Evolutionary conservation across 1,140 invertebrate genomes (phyloP).

Genomic region (Pollicipes pollicipes): DNA sequence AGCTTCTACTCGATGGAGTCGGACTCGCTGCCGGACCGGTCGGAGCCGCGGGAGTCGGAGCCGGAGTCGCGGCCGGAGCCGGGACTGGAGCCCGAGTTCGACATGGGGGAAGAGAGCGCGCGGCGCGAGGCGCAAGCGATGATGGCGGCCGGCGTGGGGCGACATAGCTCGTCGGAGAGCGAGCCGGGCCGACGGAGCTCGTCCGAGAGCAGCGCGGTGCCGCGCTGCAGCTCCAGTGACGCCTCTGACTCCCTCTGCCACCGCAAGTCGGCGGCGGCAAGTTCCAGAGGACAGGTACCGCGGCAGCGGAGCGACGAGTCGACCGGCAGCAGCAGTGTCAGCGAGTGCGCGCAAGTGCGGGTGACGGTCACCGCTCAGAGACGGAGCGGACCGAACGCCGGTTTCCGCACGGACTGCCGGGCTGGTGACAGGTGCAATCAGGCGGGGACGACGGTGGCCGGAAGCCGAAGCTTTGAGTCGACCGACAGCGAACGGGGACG

Average conservation of each 20-base stretch:
- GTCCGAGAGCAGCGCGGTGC: no score
- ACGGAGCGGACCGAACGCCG: no score
- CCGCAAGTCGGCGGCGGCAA: no score
- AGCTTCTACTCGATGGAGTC: neutral
- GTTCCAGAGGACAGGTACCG: no score
- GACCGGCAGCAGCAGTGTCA: neutral
- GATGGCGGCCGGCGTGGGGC: neutral
- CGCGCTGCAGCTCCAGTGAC: neutral
- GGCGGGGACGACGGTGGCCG: no score
- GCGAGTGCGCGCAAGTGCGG: neutral
- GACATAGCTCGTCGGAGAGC: neutral
- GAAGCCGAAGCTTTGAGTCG: neutral
- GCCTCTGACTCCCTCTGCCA: no score
- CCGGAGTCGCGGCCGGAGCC: neutral
- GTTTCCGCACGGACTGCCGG: no score
- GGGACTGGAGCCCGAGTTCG: neutral
- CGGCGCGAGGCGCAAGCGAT: neutral
- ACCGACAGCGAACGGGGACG: neutral
- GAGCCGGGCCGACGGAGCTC: neutral
- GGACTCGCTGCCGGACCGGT: neutral
- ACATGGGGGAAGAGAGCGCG: neutral
- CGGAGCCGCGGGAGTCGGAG: neutral
- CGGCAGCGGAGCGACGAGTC: neutral
- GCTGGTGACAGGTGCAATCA: no score
- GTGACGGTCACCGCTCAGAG: no score